Conservation (phyloP, 2,888 invertebrate species). For the Chalcosyrphus nemorum region DNA sequence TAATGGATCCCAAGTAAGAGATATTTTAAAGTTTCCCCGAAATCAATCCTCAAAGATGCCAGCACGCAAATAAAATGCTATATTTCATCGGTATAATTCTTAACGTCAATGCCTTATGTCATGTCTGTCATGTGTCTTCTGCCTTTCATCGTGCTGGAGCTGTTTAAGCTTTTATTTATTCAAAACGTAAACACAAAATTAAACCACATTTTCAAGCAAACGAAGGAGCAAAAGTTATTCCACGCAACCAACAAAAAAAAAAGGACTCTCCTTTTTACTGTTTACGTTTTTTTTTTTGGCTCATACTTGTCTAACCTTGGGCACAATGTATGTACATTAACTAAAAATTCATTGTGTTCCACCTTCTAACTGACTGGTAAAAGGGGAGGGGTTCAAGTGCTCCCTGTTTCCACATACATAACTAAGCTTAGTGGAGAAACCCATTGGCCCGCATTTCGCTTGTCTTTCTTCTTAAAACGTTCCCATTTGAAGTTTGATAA, state of each 20-base stretch:
- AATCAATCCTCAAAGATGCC: slow-evolving; percentile 51
- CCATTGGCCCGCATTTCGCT: slow-evolving; percentile 46
- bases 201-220: slow-evolving; percentile 27
- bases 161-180: slow-evolving; percentile 59
- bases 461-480: slow-evolving; percentile 31
- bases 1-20: background rate
- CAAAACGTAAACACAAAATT: slow-evolving; percentile 54
- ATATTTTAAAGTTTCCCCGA: slow-evolving; percentile 31
- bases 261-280: slow-evolving; percentile 36
- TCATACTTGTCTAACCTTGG: slow-evolving; percentile 32
- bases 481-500: slow-evolving; percentile 70
- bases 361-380: background rate
- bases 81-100: background rate
- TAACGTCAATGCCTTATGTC: background rate
- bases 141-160: slow-evolving; percentile 11
- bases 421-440: slow-evolving; percentile 2
- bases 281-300: slow-evolving; percentile 10
- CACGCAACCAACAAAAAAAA: no score
- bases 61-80: slow-evolving; percentile 16
- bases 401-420: background rate
- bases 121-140: slow-evolving; percentile 36
- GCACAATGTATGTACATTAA: slow-evolving; percentile 34
- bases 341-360: slow-evolving; percentile 67
- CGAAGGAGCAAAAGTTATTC: background rate
- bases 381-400: background rate